Base-by-base conservation (phyloP, 2,113 vertebrate genomes). In the Sitta europaea region DNA sequence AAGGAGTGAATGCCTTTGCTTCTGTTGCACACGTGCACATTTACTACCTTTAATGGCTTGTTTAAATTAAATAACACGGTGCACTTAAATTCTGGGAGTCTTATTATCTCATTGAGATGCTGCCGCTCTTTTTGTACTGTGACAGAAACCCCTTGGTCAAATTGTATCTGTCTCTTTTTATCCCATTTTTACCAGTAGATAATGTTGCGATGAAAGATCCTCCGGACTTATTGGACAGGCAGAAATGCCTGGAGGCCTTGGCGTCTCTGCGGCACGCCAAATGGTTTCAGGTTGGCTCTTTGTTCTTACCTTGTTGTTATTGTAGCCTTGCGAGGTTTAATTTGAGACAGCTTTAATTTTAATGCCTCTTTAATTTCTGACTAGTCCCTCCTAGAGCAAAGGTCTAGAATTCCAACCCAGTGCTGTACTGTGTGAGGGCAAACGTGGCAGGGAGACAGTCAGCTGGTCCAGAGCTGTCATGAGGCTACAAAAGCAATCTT, bases 201-300 rank as follows among this genome's bases (percentile, higher is more conserved):
- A 99, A 98, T 98, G 99, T 98, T 98, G 98, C 98, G 98, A 98
- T 99, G 98, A 99, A 98, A 98, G 99, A 99, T 98, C 98, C 99
- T 98, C 98, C 98, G 98, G 99, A 99, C 98, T 98, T 99, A 98
- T 97, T 99, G 99, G 99, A 99, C 99, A 99, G 99, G 99, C 99
- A 99, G 98, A 99, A 99, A 98, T 99, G 99, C 98, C 99, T 99
- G 98, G 98, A 99, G 95, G 99, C 99, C 98, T 99, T 99, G 99
- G 99, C 99, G 98, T 99, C 99, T 98, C 99, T 99, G 98, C 99
- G 99, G 98, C 99, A 99, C 99, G 99, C 99, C 98, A 99, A 99
- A 98, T 99, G 99, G 99, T 99, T 99, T 98, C 99, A 99, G 99
- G 99, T 99, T 99, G 98, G 99, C 99, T 98, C 97, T 99, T 98